Evolutionary conservation across 37 sponge, comb jelly and placozoan species (phyloP), one percentile per base, ranked within the genome.

Genomic region (Ianthella basta): DNA sequence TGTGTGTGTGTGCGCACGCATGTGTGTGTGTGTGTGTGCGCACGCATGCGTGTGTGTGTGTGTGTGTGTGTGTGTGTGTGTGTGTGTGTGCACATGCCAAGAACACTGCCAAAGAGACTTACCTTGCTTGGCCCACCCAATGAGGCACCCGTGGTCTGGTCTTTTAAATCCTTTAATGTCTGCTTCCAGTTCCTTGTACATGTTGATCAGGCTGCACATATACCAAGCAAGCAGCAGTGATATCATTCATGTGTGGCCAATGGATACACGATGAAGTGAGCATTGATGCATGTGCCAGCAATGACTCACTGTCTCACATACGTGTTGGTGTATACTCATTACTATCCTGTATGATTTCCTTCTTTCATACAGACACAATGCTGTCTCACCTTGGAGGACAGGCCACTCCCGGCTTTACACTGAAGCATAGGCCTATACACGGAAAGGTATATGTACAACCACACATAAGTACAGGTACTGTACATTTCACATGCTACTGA

Each of bases 101-200:
- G 30, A 12, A 29, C 5, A 15, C 40, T 14, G 23, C 69, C 2
- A 34, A 27, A 25, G 21, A 34, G 21, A 72, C 32, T 27, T 23
- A 86, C 91, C 94, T 85, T 98, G 99, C 57, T 87, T 91, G 55
- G 99, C 99, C 99, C 99, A 99, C 30, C 92, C 94, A 60, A 88
- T 56, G 37, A 99, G 88, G 69, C 88, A 88, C 23, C 99, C 99
- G 55, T 99, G 99, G 23, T 77, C 60, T 19, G 99, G 99, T 40
- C 38, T 60, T 25, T 87, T 87, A 77, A 99, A 99, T 0, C 85
- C 92, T 0, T 87, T 87, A 15, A 99, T 83, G 66, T 93, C 94
- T 50, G 61, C 29, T 56, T 30, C 61, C 72, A 99, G 66, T 59
- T 94, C 95, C 70, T 95, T 96, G 91, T 93, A 98, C 39, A 98